Conservation (phyloP, 2,113 vertebrate species). For the Bucco capensis region DNA sequence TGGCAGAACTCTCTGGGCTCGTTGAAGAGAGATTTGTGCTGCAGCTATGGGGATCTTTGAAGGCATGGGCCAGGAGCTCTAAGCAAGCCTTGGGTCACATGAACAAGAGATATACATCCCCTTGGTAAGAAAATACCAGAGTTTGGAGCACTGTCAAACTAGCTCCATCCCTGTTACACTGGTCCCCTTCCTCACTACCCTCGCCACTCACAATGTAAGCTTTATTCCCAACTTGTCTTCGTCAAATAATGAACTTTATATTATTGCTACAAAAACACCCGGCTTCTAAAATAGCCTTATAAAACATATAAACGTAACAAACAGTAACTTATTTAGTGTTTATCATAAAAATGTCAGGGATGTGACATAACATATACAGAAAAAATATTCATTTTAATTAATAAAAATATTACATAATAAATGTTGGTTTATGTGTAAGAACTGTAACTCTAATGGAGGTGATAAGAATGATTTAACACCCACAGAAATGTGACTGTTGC, state of each 20-base stretch:
- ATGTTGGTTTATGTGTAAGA: not conserved
- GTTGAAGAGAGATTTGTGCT: not conserved
- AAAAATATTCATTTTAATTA: not conserved
- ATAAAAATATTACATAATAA: not conserved
- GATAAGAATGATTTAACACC: not conserved
- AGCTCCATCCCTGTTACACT: not conserved
- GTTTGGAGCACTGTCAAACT: not conserved
- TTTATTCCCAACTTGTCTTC: not conserved
- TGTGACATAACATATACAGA: not conserved
- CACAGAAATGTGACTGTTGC: not conserved
- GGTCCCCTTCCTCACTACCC: not conserved
- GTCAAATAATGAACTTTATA: slow-evolving; percentile 2
- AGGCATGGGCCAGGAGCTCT: not conserved
- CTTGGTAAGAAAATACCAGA: not conserved
- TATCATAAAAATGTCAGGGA: slow-evolving; percentile 4
- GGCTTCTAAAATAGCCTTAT: not conserved
- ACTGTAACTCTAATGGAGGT: not conserved
- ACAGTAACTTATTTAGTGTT: not conserved
- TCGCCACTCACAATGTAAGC: not conserved
- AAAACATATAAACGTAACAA: not conserved
- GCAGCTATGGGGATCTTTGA: not conserved
- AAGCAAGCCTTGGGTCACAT: not conserved
- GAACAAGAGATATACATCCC: not conserved
- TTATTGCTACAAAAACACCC: not conserved
- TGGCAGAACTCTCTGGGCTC: not conserved